Percentiles rank a stretch among this genome's conserved stretches.
Conservation (phyloP, 1,140 invertebrate genomes). For the Capitella teleta region DNA sequence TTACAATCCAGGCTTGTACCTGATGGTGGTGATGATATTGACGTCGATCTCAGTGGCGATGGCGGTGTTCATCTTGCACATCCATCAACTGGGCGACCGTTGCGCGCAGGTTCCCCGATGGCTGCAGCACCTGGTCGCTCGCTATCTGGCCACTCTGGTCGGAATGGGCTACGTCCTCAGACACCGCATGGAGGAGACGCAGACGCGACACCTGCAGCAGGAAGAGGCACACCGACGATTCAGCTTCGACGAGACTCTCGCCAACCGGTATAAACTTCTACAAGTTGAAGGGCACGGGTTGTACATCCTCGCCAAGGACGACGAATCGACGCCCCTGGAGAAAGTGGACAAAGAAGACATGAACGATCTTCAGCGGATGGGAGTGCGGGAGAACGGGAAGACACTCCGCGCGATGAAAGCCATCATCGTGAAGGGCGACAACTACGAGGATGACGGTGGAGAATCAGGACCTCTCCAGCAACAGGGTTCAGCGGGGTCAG, state of each 20-base stretch:
- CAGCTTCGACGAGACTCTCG: background rate
- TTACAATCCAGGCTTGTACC: slow-evolving; percentile 32
- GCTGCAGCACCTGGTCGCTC: slow-evolving; percentile 14
- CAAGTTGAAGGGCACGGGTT: background rate
- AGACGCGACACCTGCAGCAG: background rate
- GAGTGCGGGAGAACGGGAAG: slow-evolving; percentile 8
- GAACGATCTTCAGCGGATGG: slow-evolving; percentile 3
- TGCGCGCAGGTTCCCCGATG: slow-evolving; percentile 26
- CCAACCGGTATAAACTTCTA: slow-evolving; percentile 1
- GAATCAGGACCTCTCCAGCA: slow-evolving; percentile 2
- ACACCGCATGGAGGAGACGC: no score
- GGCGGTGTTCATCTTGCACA: slow-evolving; percentile 37
- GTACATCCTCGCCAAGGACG: background rate
- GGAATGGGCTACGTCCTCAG: background rate
- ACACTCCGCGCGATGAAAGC: slow-evolving; percentile 24
- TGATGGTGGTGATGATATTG: slow-evolving; percentile 39
- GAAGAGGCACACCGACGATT: background rate
- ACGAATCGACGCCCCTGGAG: background rate
- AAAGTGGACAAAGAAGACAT: background rate
- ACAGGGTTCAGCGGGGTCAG: slow-evolving; percentile 22
- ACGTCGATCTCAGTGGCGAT: slow-evolving; percentile 41
- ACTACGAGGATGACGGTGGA: slow-evolving; percentile 23
- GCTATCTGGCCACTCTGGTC: background rate
- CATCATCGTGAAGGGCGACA: slow-evolving; percentile 15
- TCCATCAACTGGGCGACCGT: slow-evolving; percentile 30